These are phyloP conservation scores for Macrocentrus cingulum DNA, from an alignment of 1,140 invertebrate species.

Conservation along the genomic window DNA sequence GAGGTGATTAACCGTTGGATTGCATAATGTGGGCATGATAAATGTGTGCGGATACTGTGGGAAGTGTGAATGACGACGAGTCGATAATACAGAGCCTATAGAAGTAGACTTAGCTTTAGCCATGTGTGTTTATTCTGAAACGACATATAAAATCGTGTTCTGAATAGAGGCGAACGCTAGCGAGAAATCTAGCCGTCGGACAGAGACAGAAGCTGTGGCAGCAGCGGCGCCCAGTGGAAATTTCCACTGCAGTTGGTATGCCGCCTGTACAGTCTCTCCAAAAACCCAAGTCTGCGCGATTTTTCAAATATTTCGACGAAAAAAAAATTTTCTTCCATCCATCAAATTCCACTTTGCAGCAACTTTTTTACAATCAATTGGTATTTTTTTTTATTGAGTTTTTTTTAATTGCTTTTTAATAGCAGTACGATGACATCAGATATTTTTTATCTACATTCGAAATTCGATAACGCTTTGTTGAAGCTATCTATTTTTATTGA, in stretches of 20 bases:
- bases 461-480: no score
- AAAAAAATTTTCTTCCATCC: no score
- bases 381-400: no score
- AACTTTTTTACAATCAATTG: no score
- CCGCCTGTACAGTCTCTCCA: constrained; percentile 45
- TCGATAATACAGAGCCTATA: constrained; percentile 14
- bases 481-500: no score
- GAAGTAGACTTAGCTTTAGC: not conserved
- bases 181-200: constrained; percentile 10
- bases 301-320: no score
- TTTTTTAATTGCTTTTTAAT: no score
- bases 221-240: constrained; percentile 41
- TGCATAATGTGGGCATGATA: not conserved
- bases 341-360: no score
- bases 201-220: constrained; percentile 9
- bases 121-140: not conserved
- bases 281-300: no score
- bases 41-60: not conserved
- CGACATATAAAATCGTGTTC: constrained; percentile 7
- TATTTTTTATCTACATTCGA: no score
- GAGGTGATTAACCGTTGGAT: not conserved
- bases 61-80: not conserved
- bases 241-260: constrained; percentile 52
- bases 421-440: no score
- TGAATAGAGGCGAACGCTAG: not conserved